Evolutionary conservation across 2,888 invertebrate genomes (phyloP), one percentile per base, ranked within the genome.

Genomic region (Netelia fuscicornis): DNA sequence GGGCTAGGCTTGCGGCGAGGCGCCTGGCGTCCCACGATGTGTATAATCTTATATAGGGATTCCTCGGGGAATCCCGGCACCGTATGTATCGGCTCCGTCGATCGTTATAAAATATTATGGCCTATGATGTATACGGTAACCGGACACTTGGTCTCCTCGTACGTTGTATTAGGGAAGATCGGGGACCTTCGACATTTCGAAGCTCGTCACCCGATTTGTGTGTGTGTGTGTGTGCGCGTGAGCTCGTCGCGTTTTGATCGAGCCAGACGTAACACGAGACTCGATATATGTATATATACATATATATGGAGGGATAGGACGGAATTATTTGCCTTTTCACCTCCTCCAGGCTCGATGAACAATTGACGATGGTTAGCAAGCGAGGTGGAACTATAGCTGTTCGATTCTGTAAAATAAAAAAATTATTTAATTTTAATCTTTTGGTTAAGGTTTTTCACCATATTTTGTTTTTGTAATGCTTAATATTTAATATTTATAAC

Each of bases 251-350:
- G 37, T 37, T 85, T 80, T 68, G 82, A 83, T 87, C 86, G 87
- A 86, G 83, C 90, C 91, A 90, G 91, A 92, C 92, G 91, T 92
- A 92, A 92, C 87, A 90, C 89, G 91, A 92, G 88, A 91, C 91
- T 88, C 87, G 87, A 88, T 89, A 87, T 90, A 88, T 88, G 3
- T 13, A 48, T 37, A 37, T 5, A 37, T 5, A 37, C 1, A 37
- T 5, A 37, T 5, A 37, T 5, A 37, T 5, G 6, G 37, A 37
- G 37, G 6, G 37, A 37, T 30, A 3, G 30, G 3, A 30, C 2
- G 2, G 8, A 37, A 8, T 37, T 37, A 37, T 37, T 3, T 37
- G 6, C 6, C 6, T 37, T 37, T 37, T 37, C 37, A 37, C 37
- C 8, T 6, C 37, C 37, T 37, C 37, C 37, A 37, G 0, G 5